phyloP scores from a whole-genome alignment of 2,113 vertebrate genomes.

The Oncorhynchus gorbuscha region DNA sequence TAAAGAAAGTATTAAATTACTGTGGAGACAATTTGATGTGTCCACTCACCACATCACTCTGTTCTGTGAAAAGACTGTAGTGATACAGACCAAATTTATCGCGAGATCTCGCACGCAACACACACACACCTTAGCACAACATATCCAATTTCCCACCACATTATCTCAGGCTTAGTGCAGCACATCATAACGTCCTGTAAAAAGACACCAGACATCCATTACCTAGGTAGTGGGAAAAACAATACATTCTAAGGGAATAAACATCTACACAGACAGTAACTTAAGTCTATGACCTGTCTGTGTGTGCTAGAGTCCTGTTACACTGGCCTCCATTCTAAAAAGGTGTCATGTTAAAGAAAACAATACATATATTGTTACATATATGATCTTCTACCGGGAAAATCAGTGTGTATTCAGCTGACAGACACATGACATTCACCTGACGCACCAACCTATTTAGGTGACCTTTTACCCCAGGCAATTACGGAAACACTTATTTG shows the following conservation, averaged over 20 bases:
- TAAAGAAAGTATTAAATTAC: background rate
- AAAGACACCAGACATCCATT: constrained; percentile 30
- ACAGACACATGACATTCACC: background rate
- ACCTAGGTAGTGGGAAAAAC: background rate
- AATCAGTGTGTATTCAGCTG: background rate
- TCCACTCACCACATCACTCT: background rate
- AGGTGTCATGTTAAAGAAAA: background rate
- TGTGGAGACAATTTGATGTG: too few relatives aligned
- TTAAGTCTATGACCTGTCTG: background rate
- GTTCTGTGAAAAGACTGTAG: background rate
- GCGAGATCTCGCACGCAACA: background rate
- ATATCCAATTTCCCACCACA: constrained; percentile 30
- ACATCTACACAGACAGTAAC: background rate
- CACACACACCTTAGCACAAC: background rate
- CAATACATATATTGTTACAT: too few relatives aligned
- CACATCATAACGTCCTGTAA: constrained; percentile 35
- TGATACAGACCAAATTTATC: background rate
- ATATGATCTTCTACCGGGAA: background rate
- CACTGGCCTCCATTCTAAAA: too few relatives aligned
- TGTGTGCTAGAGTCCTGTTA: too few relatives aligned
- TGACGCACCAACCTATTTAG: constrained; percentile 10
- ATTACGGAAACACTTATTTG: too few relatives aligned
- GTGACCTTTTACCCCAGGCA: constrained; percentile 6
- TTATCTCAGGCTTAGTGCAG: background rate
- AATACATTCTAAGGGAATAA: background rate